These are phyloP conservation scores for Lasioglossum leucozonium DNA, from an alignment of 2,888 invertebrate genomes.

Conservation along the genomic window DNA sequence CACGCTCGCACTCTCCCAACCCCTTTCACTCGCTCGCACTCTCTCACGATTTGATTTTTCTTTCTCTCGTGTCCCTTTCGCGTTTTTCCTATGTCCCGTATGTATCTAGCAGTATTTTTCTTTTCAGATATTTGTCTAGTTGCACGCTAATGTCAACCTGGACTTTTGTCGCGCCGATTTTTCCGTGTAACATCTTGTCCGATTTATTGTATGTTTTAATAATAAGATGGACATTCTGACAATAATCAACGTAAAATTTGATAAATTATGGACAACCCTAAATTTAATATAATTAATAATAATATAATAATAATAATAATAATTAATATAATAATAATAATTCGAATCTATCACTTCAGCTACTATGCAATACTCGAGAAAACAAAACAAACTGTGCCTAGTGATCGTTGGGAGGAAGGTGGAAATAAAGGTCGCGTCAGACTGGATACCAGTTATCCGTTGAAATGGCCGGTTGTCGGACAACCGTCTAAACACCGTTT, in stretches of 20 bases:
- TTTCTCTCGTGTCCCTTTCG: conserved; percentile 39
- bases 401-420: conserved; percentile 15
- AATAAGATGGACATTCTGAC: conserved; percentile 59
- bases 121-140: conserved; percentile 17
- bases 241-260: conserved; percentile 67
- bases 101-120: neutral
- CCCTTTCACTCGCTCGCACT: conserved; percentile 29
- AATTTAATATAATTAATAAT: conserved; percentile 74
- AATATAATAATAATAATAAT: conserved; percentile 40
- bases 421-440: conserved; percentile 31
- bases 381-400: conserved; percentile 75
- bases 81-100: neutral
- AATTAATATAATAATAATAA: conserved; percentile 71
- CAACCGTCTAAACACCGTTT: neutral
- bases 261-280: conserved; percentile 84
- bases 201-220: conserved; percentile 48
- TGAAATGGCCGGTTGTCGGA: neutral
- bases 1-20: conserved; percentile 36
- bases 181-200: conserved; percentile 39
- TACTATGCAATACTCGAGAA: conserved; percentile 73
- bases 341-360: conserved; percentile 74
- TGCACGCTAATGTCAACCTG: conserved; percentile 2
- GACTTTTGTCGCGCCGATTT: conserved; percentile 26
- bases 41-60: conserved; percentile 25
- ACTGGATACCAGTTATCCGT: neutral